Evolutionary conservation across 2,888 invertebrate species (phyloP), one percentile per base, ranked within the genome.

Genomic region (Oxycera nigricornis): DNA sequence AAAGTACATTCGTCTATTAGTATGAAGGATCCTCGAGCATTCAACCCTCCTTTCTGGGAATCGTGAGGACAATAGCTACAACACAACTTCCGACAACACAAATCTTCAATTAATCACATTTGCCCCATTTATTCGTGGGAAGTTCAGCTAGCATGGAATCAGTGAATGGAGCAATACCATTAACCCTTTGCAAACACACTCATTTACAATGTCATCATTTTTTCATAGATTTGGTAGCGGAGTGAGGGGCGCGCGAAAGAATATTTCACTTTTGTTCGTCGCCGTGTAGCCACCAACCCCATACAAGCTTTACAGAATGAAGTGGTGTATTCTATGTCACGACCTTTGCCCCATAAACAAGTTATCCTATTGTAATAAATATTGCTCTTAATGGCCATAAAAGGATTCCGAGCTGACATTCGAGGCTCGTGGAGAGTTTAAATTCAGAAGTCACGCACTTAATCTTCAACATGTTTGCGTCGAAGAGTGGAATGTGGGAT

Each of bases 41-140:
- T 46, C 6, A 46, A 46, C 46, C 17, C 17, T n/a, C n/a, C n/a
- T n/a, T n/a, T n/a, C n/a, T 46, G 46, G 14, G 17, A 46, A n/a
- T 46, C 17, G 46, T 46, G 17, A 46, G 46, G 46, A 46, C 46
- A 46, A 46, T 46, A 46, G 17, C 46, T 46, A 46, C 46, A 46
- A 17, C 46, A 65, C n/a, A 70, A 70, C 31, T 31, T 68, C 68
- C 68, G 50, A 68, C 52, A 50, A 68, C 52, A 68, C 52, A 70
- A 52, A 31, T 55, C 70, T 35, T 52, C 70, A 70, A 70, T 70
- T 70, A 70, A 70, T 70, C 70, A 70, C 52, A 70, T 70, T 70
- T 24, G 31, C 31, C 31, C 70, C 31, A 70, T 70, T 52, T 31
- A 30, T 31, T 70, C 39, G 24, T 65, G 41, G 41, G 41, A 65